Evolutionary conservation across 2,797 vertebrate genomes (phyloP), one percentile per base, ranked within the genome.

Genomic region (Carduelis carduelis): DNA sequence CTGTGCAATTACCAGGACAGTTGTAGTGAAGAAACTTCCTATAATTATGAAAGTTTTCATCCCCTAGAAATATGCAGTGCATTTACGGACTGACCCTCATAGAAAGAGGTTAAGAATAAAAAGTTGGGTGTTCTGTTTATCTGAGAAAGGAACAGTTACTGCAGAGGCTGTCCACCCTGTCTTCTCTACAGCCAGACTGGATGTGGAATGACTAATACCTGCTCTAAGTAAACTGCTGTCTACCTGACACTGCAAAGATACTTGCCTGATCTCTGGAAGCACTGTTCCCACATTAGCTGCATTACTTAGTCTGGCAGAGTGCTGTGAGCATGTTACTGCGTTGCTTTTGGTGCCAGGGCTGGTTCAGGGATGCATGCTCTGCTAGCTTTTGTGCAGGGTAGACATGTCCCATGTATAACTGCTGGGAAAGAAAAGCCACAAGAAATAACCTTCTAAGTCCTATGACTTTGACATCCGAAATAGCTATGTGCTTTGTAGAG

Each of bases 361-460:
- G 74, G 19, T 26, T 81, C 30, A 44, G 70, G 61, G 50, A n/a
- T 34, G 49, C 24, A 7, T 0, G 5, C 11, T 3, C 35, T 24
- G 16, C 56, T 61, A 4, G 78, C n/a, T 21, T 86, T 55, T 56
- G 49, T 81, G 61, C 61, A 26, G 23, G 0, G 0, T 12, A 44
- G 44, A 44, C 2, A 21, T 3, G 4, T 35, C 15, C 24, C 10
- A 8, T 46, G 14, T 53, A 4, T 28, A 87, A 79, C 39, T 30
- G 39, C 71, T 65, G 55, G 46, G 43, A 44, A 87, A 70, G 46
- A 61, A 87, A 84, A 32, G 57, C 46, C 71, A 66, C 28, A 47
- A 85, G 56, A 93, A 84, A 77, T 80, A 87, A 59, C 55, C 41
- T 89, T 93, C 60, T 27, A 41, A 82, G 43, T 30, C 28, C 6